Evolutionary conservation across 2,113 vertebrate genomes (phyloP).

Genomic region (Oophaga pumilio): DNA sequence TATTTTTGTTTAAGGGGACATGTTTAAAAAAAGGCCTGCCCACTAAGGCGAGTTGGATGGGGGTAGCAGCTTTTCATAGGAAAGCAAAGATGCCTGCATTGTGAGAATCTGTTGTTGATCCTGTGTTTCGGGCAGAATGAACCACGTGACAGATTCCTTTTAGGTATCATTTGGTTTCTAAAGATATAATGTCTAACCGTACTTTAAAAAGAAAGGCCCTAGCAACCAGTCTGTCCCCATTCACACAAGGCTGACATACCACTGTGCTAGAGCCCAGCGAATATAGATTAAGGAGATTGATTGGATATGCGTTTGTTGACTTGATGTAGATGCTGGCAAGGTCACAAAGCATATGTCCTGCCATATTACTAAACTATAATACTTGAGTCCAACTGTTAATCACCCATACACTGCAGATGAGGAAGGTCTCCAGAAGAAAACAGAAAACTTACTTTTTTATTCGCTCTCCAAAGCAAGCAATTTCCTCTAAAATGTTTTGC

Average conservation of each 20-base stretch:
- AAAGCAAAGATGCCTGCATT: no score
- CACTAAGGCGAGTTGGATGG: no score
- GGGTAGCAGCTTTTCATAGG: no score
- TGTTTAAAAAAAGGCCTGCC: no score
- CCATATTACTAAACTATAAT: neutral
- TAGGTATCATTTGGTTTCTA: no score
- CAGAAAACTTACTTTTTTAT: constrained; percentile 88
- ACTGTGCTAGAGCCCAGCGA: neutral
- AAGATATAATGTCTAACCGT: no score
- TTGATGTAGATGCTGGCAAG: neutral
- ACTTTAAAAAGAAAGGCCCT: neutral
- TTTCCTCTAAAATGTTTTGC: constrained; percentile 87
- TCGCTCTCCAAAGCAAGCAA: constrained; percentile 89
- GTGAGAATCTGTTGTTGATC: no score
- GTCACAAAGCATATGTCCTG: neutral
- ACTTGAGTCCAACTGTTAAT: neutral
- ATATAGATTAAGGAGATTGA: neutral
- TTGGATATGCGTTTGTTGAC: neutral
- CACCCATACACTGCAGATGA: neutral
- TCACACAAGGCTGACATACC: neutral
- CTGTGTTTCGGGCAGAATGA: no score
- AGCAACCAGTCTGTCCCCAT: neutral
- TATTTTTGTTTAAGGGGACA: no score
- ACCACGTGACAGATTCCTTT: no score
- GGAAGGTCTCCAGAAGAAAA: neutral